These are phyloP conservation scores for Galerucella nymphaeae DNA, from an alignment of 2,888 invertebrate genomes.

Conservation along the genomic window DNA sequence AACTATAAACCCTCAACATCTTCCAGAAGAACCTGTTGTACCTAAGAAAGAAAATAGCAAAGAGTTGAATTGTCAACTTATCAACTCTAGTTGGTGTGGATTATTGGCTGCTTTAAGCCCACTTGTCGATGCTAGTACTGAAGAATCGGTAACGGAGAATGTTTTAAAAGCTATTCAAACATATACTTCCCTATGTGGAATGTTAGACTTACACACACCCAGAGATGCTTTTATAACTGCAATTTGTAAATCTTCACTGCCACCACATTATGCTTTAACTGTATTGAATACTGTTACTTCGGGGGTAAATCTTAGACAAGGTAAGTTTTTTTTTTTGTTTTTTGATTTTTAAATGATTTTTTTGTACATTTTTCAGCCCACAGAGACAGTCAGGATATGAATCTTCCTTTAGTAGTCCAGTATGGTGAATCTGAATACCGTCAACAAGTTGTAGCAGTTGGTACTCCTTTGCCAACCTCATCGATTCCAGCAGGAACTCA, in stretches of 20 bases:
- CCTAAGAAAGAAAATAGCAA: conserved; percentile 61
- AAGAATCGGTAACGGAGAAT: conserved; percentile 91
- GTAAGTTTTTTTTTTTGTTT: conserved; percentile 33
- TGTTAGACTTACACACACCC: conserved; percentile 79
- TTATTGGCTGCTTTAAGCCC: conserved; percentile 91
- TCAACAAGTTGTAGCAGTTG: conserved; percentile 97
- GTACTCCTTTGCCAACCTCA: conserved; percentile 91
- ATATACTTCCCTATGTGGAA: conserved; percentile 89
- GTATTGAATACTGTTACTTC: conserved; percentile 77
- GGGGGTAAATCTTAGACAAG: conserved; percentile 63
- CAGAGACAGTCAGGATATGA: conserved; percentile 68
- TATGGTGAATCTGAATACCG: conserved; percentile 80
- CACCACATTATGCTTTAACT: conserved; percentile 93
- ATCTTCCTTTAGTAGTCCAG: conserved; percentile 67
- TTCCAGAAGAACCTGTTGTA: conserved; percentile 50
- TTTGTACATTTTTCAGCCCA: conserved; percentile 60
- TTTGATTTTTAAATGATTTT: not conserved
- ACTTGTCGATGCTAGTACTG: conserved; percentile 93
- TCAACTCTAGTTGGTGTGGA: conserved; percentile 96
- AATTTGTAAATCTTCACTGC: conserved; percentile 95
- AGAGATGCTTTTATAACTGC: conserved; percentile 95
- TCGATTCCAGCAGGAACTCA: conserved; percentile 82
- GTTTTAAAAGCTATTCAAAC: conserved; percentile 93
- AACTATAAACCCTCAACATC: conserved; percentile 72
- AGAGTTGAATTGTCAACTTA: conserved; percentile 76